A percentile compares a stretch with the other conserved stretches of the same genome.
Conservation (phyloP, 2,888 invertebrate species). For the Willowsia nigromaculata region DNA sequence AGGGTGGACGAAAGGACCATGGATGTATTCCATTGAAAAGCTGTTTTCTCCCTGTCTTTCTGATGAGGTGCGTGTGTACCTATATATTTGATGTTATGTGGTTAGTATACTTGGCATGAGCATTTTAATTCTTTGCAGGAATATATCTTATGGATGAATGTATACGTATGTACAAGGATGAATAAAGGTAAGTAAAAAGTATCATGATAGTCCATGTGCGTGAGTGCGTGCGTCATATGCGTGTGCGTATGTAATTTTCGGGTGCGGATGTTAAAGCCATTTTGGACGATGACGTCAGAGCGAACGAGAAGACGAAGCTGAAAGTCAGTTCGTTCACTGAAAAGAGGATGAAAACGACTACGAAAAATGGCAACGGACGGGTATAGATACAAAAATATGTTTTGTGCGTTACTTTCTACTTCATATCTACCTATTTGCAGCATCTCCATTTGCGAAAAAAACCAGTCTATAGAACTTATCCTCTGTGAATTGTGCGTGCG, state of each 20-base stretch:
- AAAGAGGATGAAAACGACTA: not conserved
- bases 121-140: not conserved
- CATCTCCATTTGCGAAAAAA: too few species aligned
- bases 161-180: not conserved
- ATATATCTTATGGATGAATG: not conserved
- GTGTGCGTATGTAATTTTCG: constrained; percentile 55
- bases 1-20: constrained; percentile 5
- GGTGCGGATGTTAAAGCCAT: constrained; percentile 59
- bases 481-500: not conserved
- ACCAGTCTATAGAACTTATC: constrained; percentile 60
- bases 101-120: not conserved
- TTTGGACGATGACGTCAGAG: constrained; percentile 56
- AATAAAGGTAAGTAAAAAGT: too few species aligned
- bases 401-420: constrained; percentile 37
- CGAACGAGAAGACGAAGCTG: not conserved
- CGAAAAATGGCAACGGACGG: constrained; percentile 4
- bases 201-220: constrained; percentile 50
- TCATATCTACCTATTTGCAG: too few species aligned
- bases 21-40: constrained; percentile 26
- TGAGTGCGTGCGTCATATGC: constrained; percentile 72
- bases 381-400: constrained; percentile 51
- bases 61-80: not conserved
- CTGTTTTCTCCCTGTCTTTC: not conserved
- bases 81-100: not conserved
- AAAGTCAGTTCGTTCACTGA: too few species aligned